Evolutionary conservation across 2,888 invertebrate species (phyloP), one percentile per base, ranked within the genome.

Genomic region (Cataglyphis rosenhaueri): DNA sequence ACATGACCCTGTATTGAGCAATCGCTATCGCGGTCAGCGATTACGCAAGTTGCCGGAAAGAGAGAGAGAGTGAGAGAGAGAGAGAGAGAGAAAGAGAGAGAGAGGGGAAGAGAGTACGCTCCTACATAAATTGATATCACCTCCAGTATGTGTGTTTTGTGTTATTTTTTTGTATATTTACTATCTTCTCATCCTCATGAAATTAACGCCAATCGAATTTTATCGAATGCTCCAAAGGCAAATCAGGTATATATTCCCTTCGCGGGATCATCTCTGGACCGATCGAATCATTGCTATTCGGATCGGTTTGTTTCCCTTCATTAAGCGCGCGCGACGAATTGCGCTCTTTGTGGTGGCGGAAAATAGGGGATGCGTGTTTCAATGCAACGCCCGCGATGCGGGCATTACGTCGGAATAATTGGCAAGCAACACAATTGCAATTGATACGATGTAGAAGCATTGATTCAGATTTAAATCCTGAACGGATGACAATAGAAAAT

Each of bases 221-320:
- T 15, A 15, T n/a, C 21, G 41, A 44, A 62, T n/a, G n/a, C 12
- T 38, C 38, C 15, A 62, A 48, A 65, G 48, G 25, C 66, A 64
- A 75, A 29, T 15, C 41, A 61, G 25, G 1, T 15, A 12, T 10
- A 52, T 65, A 52, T 75, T 41, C 38, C 21, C 52, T 52, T 18
- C n/a, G 10, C 35, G 52, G 75, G 32, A 41, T 57, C 38, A 25
- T 38, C 61, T 18, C 61, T 29, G 55, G 25, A 52, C 55, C 64
- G 52, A 6, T 18, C 25, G 10, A 48, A 25, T 52, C n/a, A 38
- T 38, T 8, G n/a, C 12, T n/a, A 55, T 66, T 32, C n/a, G 48
- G 70, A 70, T 52, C 66, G 32, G n/a, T 38, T 68, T 48, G 59
- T 18, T 82, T 52, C 66, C 48, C 82, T 68, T 76, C 61, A 76